These are phyloP conservation scores for Pemphredon lugubris DNA, from an alignment of 2,888 invertebrate species.

Conservation along the genomic window DNA sequence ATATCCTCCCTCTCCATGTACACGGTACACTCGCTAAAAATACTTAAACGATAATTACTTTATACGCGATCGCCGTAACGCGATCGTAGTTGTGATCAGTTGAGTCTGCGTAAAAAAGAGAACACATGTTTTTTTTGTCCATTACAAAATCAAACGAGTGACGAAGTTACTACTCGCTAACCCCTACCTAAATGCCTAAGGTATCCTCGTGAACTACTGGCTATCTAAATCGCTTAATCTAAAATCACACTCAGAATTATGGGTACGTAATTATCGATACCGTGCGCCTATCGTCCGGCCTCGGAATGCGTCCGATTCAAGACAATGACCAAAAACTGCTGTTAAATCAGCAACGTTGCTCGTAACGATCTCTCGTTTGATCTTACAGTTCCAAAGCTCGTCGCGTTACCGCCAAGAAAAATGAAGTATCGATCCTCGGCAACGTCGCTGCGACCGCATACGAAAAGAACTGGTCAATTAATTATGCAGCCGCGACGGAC, in stretches of 20 bases:
- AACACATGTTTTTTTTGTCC: constrained; percentile 46
- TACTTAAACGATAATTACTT: constrained; percentile 44
- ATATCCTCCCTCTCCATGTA: background rate
- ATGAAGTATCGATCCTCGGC: too few species aligned
- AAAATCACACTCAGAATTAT: constrained; percentile 80
- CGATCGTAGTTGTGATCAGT: constrained; percentile 36
- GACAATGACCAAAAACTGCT: constrained; percentile 9
- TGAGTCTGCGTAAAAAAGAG: constrained; percentile 59
- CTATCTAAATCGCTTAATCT: constrained; percentile 67
- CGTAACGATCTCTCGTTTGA: too few species aligned
- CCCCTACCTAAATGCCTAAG: constrained; percentile 41
- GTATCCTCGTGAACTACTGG: constrained; percentile 52
- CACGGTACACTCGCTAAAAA: constrained; percentile 26
- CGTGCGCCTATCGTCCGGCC: constrained; percentile 31
- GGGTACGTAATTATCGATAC: constrained; percentile 62
- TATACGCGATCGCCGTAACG: constrained; percentile 1
- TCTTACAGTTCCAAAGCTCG: too few species aligned
- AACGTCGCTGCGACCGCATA: too few species aligned
- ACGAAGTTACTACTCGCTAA: constrained; percentile 25
- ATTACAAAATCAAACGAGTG: constrained; percentile 29
- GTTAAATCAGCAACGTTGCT: background rate
- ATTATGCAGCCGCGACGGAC: too few species aligned
- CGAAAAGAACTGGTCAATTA: too few species aligned
- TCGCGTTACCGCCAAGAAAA: background rate
- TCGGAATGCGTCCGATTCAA: constrained; percentile 14